Evolutionary conservation across 2,113 vertebrate genomes (phyloP).

Genomic region (Megaceryle maxima): DNA sequence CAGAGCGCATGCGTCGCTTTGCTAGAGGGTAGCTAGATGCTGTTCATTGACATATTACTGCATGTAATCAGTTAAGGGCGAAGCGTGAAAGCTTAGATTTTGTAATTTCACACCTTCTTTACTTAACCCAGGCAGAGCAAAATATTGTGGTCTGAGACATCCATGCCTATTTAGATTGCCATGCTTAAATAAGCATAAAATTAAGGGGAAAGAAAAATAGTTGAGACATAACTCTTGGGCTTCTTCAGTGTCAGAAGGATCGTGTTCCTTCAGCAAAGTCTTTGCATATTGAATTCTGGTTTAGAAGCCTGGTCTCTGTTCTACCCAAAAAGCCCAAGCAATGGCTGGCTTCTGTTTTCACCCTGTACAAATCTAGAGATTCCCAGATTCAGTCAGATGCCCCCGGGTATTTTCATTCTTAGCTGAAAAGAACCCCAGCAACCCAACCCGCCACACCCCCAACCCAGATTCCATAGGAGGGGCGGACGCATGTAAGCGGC

Average conservation of each 20-base stretch:
- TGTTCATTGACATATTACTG: background rate
- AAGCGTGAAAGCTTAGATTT: background rate
- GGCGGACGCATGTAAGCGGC: background rate
- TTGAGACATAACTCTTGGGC: background rate
- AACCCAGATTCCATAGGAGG: background rate
- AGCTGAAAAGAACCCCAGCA: background rate
- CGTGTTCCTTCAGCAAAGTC: background rate
- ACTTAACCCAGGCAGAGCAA: background rate
- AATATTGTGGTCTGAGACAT: background rate
- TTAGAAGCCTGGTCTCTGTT: background rate
- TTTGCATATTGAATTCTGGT: background rate
- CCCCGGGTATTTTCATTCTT: background rate
- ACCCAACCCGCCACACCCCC: too few relatives aligned
- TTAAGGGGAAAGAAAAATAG: background rate
- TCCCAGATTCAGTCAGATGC: background rate
- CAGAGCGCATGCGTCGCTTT: background rate
- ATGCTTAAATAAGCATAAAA: constrained; percentile 20
- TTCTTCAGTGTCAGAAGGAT: background rate
- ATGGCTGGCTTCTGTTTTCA: background rate
- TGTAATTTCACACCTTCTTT: constrained; percentile 31
- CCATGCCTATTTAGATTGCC: background rate
- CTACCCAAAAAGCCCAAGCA: background rate
- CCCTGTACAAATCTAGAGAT: background rate
- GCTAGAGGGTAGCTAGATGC: background rate
- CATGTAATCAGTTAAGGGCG: background rate